phyloP scores from a whole-genome alignment of 2,888 invertebrate species.

The Barypeithes pellucidus region DNA sequence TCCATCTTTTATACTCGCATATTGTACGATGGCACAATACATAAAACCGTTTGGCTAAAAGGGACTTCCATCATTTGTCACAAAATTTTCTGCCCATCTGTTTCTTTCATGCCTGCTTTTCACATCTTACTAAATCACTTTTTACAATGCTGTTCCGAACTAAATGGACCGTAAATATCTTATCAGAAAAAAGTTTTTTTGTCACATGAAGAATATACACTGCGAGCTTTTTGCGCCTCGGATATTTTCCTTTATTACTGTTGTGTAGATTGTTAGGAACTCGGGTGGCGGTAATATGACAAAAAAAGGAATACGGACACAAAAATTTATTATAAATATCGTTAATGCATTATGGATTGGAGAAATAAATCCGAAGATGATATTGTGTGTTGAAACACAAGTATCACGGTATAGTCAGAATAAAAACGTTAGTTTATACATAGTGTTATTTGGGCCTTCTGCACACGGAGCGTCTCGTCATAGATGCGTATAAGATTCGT shows the following conservation, averaged over 20 bases:
- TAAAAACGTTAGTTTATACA: too few relatives aligned
- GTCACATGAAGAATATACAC: constrained; percentile 23
- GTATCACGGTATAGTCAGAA: too few relatives aligned
- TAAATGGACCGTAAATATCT: constrained; percentile 45
- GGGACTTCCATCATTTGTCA: constrained; percentile 30
- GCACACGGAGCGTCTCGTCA: too few relatives aligned
- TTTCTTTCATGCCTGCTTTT: constrained; percentile 20
- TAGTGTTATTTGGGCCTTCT: too few relatives aligned
- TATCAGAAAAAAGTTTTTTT: constrained; percentile 32
- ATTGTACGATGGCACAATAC: neutral
- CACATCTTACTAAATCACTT: constrained; percentile 33
- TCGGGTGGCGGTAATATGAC: neutral
- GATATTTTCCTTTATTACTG: constrained; percentile 1
- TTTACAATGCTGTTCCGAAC: constrained; percentile 40
- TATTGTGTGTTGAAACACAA: too few relatives aligned
- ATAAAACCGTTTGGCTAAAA: constrained; percentile 1
- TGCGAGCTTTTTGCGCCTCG: neutral
- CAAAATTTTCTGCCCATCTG: constrained; percentile 34
- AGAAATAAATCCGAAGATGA: too few relatives aligned
- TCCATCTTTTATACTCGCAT: neutral
- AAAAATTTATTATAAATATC: too few relatives aligned
- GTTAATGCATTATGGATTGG: too few relatives aligned
- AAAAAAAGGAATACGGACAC: neutral
- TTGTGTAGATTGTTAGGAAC: neutral
- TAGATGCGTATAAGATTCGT: too few relatives aligned